A percentile compares a stretch with the other conserved stretches of the same genome.
These are phyloP conservation scores for Drosophila lacicola DNA, from an alignment of 2,888 invertebrate species.

Conservation along the genomic window DNA sequence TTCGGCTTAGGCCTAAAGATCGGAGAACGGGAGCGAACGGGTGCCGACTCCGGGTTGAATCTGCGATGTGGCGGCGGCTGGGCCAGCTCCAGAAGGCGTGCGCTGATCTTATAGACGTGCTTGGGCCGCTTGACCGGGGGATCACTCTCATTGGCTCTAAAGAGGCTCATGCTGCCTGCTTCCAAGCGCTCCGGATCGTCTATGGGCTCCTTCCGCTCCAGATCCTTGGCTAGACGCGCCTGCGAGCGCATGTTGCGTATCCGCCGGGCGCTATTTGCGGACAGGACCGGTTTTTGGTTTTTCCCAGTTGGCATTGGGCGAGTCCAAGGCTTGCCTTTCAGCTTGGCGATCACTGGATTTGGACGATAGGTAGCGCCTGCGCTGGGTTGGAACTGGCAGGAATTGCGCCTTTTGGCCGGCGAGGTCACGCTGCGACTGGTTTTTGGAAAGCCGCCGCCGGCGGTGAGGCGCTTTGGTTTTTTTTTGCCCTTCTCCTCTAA, in stretches of 20 bases:
- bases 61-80: slow-evolving; percentile 19
- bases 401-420: neutral
- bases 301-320: neutral
- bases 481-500: neutral
- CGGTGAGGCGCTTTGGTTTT: slow-evolving; percentile 18
- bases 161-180: neutral
- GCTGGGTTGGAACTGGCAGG: slow-evolving; percentile 21
- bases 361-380: slow-evolving; percentile 19
- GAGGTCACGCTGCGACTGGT: neutral
- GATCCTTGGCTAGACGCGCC: slow-evolving; percentile 32
- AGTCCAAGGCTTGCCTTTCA: neutral
- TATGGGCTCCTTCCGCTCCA: slow-evolving; percentile 50
- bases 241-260: slow-evolving; percentile 16
- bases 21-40: neutral
- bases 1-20: slow-evolving; percentile 1
- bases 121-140: neutral
- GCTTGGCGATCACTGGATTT: neutral
- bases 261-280: neutral
- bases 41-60: neutral
- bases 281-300: neutral
- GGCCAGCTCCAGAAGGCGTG: slow-evolving; percentile 40
- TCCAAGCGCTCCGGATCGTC: slow-evolving; percentile 49
- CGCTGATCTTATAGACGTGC: slow-evolving; percentile 32
- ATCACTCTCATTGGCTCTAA: neutral
- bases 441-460: slow-evolving; percentile 19